Conservation (phyloP, 2,113 vertebrate species). For the Podarcis raffonei region DNA sequence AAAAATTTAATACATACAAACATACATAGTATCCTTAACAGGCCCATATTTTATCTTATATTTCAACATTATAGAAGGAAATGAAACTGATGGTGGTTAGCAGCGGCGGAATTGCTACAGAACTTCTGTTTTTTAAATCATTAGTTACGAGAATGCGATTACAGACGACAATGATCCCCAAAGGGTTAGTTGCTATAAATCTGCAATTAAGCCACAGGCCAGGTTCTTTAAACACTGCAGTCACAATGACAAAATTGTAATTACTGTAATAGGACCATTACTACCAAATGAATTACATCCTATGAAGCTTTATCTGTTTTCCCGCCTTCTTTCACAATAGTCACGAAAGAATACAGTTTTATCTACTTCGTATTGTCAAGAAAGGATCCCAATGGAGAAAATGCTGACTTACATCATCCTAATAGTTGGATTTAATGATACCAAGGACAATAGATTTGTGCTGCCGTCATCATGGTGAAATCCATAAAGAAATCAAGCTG, state of each 20-base stretch:
- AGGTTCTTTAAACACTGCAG: constrained; percentile 63
- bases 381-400: not conserved
- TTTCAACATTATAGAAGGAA: not conserved
- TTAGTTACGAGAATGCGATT: constrained; percentile 46
- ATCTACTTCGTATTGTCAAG: not conserved
- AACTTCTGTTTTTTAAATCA: constrained; percentile 34
- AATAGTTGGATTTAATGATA: not conserved
- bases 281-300: constrained; percentile 45
- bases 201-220: constrained; percentile 67
- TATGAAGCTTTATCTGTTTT: constrained; percentile 28
- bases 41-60: constrained; percentile 17
- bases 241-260: constrained; percentile 56
- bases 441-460: not conserved
- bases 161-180: constrained; percentile 24
- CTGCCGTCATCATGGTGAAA: not conserved
- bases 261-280: constrained; percentile 61
- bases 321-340: not conserved
- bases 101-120: constrained; percentile 29
- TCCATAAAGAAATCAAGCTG: not conserved
- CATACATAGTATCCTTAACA: not conserved
- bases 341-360: not conserved
- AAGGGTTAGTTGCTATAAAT: constrained; percentile 58
- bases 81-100: constrained; percentile 12
- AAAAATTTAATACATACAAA: not conserved
- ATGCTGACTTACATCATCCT: accelerated